Base-by-base conservation (phyloP, 2,797 vertebrate genomes). In the Helostoma temminkii region DNA sequence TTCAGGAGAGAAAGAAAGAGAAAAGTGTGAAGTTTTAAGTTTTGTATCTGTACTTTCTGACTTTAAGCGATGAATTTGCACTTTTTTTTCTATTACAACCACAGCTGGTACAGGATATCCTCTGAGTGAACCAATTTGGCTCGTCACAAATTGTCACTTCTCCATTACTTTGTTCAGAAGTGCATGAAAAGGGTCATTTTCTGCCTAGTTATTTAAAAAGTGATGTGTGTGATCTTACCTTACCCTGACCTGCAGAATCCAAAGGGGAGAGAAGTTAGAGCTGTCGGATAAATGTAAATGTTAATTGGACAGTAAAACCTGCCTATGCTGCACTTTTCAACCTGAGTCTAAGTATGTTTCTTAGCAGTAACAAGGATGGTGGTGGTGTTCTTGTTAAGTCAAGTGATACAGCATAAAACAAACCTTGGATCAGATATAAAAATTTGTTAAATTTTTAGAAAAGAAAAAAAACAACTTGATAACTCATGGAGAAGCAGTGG, bases 121-220 rank as follows among this genome's bases (percentile, higher is more conserved):
- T 71, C 56, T 14, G 30, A 47, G 25, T 28, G 57, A 74, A 47
- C 18, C 59, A 63, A 62, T 73, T 62, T 52, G 32, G 22, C 63
- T 25, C 45, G 25, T 59, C 59, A 66, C 45, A 52, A 49, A 64
- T 26, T 26, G n/a, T n/a, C n/a, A n/a, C n/a, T n/a, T n/a, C n/a
- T n/a, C n/a, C n/a, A n/a, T n/a, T n/a, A n/a, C n/a, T n/a, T n/a
- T n/a, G n/a, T n/a, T n/a, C n/a, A n/a, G n/a, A n/a, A n/a, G n/a
- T n/a, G n/a, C n/a, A n/a, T n/a, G n/a, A n/a, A n/a, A n/a, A n/a
- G n/a, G n/a, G n/a, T n/a, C n/a, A n/a, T 82, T 79, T 80, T 79
- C 68, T 61, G 60, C 64, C 56, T 34, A 62, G 66, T 80, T 82
- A 80, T 80, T 74, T 72, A 74, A 84, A 80, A 65, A 43, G 39